Conservation (phyloP, 2,797 vertebrate genomes). For the Gymnopithys bicolor region DNA sequence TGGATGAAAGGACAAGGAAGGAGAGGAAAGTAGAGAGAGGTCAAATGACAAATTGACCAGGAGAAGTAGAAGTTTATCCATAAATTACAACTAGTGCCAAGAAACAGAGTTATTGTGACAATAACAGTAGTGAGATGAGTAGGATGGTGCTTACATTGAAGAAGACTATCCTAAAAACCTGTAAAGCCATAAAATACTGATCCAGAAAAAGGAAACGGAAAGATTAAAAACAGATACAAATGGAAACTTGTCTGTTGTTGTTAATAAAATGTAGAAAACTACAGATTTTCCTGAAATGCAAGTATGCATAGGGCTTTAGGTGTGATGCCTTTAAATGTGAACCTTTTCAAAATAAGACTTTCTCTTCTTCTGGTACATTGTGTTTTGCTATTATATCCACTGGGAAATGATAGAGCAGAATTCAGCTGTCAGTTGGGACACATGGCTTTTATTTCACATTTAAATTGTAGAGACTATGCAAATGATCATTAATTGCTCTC, state of each 20-base stretch:
- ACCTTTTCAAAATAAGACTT: neutral
- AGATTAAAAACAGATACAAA: neutral
- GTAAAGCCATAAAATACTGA: neutral
- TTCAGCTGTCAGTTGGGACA: neutral
- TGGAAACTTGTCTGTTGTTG: neutral
- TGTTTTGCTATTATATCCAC: neutral
- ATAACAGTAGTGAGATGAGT: neutral
- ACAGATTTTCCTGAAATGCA: neutral
- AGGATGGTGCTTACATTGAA: neutral
- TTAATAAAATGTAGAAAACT: neutral
- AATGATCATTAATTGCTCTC: conserved; percentile 56
- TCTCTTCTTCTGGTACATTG: neutral
- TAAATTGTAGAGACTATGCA: conserved; percentile 10
- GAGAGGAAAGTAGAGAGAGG: neutral
- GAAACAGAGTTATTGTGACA: neutral
- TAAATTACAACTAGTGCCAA: neutral
- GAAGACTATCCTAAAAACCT: neutral
- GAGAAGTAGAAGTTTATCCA: neutral
- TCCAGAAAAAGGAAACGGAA: neutral
- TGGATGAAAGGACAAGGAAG: rapidly evolving
- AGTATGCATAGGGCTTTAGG: neutral
- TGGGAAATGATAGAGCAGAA: neutral
- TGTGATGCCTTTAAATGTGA: neutral
- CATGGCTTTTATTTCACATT: neutral
- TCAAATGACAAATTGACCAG: neutral